A percentile compares a stretch with the other conserved stretches of the same genome.
Conservation (phyloP, 2,113 vertebrate species). For the Paradoxurus hermaphroditus region DNA sequence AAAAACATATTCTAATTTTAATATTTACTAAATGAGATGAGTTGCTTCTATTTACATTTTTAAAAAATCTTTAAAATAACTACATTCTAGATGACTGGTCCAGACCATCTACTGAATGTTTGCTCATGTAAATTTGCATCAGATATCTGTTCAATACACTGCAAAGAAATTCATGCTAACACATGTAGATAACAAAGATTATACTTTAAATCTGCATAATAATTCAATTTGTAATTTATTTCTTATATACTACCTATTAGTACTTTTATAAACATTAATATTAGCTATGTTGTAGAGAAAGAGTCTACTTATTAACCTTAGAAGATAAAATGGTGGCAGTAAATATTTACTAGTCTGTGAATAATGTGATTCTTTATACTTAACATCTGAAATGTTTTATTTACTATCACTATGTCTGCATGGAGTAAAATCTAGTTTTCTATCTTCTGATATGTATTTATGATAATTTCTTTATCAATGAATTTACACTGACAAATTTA, state of each 20-base stretch:
- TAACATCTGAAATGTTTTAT: not conserved
- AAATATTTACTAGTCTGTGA: not conserved
- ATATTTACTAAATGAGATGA: slow-evolving; percentile 75
- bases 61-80: slow-evolving; percentile 71
- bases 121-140: slow-evolving; percentile 76
- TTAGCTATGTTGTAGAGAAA: slow-evolving; percentile 41
- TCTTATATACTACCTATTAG: slow-evolving; percentile 60
- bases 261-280: slow-evolving; percentile 45
- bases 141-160: slow-evolving; percentile 72
- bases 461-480: not conserved
- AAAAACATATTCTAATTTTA: slow-evolving; percentile 55
- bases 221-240: slow-evolving; percentile 75
- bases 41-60: slow-evolving; percentile 66
- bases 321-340: not conserved
- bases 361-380: not conserved
- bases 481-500: not conserved
- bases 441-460: not conserved
- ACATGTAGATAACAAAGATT: slow-evolving; percentile 77
- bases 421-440: not conserved
- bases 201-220: slow-evolving; percentile 68
- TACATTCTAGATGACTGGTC: slow-evolving; percentile 71
- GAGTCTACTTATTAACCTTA: not conserved
- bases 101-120: slow-evolving; percentile 72
- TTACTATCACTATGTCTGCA: not conserved
- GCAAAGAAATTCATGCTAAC: slow-evolving; percentile 73